Evolutionary conservation across 2,113 vertebrate genomes (phyloP).

Genomic region (Spheniscus mendiculus): DNA sequence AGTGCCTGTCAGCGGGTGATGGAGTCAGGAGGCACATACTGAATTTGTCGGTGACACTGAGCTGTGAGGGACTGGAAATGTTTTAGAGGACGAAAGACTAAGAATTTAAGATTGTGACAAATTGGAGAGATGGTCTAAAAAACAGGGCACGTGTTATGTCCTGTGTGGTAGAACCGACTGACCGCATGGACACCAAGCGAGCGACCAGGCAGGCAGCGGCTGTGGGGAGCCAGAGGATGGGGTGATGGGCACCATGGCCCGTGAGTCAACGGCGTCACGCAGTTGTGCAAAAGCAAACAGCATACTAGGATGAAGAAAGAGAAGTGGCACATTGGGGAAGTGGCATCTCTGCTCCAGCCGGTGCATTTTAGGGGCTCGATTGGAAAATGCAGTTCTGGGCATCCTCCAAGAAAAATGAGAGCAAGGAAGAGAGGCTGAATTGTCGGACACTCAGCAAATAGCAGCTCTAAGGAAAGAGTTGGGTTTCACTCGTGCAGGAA

Average conservation of each 20-base stretch:
- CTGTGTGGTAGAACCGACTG: not conserved
- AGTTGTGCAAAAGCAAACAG: conserved; percentile 37
- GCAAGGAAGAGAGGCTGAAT: not conserved
- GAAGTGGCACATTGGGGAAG: not conserved
- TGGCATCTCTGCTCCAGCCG: fast-evolving
- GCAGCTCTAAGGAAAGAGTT: not conserved
- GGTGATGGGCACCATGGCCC: not conserved
- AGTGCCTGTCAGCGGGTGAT: not conserved
- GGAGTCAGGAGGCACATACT: not conserved
- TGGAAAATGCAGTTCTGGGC: not conserved
- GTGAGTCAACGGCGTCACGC: not conserved
- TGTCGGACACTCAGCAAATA: not conserved
- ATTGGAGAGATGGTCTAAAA: not conserved
- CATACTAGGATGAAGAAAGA: not conserved
- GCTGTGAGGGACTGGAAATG: not conserved
- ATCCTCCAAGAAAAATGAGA: not conserved
- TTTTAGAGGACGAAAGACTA: not conserved
- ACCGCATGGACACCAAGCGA: not conserved
- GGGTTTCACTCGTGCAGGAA: not conserved
- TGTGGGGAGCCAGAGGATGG: not conserved
- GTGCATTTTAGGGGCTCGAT: not conserved
- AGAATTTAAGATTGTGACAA: not conserved
- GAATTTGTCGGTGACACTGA: not conserved
- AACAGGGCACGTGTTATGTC: not conserved
- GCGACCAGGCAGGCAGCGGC: not conserved